phyloP scores from a whole-genome alignment of 2,797 vertebrate species.

The Limosa lapponica region DNA sequence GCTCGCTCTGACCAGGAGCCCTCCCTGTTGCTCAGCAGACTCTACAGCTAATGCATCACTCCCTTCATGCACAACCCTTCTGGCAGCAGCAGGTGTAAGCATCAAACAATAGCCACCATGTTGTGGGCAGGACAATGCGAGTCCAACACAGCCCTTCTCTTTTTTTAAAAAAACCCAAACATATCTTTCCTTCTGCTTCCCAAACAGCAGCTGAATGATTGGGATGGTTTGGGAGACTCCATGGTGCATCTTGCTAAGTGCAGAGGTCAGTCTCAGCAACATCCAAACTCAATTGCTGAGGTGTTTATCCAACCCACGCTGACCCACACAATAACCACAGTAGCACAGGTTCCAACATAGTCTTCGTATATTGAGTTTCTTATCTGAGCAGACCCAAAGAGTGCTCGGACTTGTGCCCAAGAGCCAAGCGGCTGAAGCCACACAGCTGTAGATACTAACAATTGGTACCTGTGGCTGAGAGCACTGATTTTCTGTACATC shows the following conservation, averaged over 20 bases:
- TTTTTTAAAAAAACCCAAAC: neutral
- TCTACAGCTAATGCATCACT: fast-evolving
- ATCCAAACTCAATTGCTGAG: neutral
- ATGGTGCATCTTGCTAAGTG: neutral
- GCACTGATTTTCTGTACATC: neutral
- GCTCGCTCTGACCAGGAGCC: neutral
- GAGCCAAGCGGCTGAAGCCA: neutral
- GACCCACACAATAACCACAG: neutral
- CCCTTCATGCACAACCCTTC: neutral
- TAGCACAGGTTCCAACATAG: neutral
- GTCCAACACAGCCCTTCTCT: neutral
- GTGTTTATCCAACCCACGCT: fast-evolving
- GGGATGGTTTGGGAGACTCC: neutral
- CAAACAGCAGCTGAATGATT: neutral
- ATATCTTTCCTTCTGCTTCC: neutral
- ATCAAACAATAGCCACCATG: neutral
- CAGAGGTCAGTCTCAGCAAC: neutral
- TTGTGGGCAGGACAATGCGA: neutral
- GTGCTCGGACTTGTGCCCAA: neutral
- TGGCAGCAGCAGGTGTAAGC: neutral
- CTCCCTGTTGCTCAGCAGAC: neutral
- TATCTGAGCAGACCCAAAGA: neutral
- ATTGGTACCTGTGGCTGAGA: neutral
- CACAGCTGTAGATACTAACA: neutral
- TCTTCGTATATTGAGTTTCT: neutral